These are phyloP conservation scores for Papilio dardanus DNA, from an alignment of 1,140 invertebrate genomes.

Conservation along the genomic window DNA sequence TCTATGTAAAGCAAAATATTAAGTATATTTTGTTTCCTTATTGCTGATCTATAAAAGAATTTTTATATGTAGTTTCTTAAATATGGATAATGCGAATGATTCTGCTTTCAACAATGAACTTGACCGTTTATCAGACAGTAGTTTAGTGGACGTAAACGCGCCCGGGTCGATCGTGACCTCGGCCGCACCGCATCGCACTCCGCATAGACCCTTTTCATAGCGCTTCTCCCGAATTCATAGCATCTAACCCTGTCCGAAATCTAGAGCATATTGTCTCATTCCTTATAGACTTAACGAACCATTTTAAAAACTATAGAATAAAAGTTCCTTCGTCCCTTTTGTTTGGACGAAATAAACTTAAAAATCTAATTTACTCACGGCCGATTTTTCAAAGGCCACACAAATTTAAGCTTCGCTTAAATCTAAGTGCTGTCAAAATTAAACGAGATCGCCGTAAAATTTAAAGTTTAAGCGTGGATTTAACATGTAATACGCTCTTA, in stretches of 20 bases:
- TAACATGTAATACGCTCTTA: too few species aligned
- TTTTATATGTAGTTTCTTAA: neutral
- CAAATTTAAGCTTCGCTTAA: too few species aligned
- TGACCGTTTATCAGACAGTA: neutral
- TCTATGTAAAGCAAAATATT: too few species aligned
- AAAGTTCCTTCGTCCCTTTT: neutral
- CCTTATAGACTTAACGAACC: neutral
- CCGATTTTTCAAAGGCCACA: too few species aligned
- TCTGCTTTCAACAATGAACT: neutral
- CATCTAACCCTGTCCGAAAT: constrained; percentile 19
- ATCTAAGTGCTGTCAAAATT: too few species aligned
- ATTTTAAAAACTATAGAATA: neutral
- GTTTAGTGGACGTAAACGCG: neutral
- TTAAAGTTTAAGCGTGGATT: too few species aligned
- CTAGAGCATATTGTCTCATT: constrained; percentile 8
- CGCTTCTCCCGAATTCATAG: constrained; percentile 20
- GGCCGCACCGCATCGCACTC: constrained; percentile 34
- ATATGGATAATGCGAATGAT: neutral
- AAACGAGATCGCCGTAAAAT: too few species aligned
- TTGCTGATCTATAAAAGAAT: too few species aligned
- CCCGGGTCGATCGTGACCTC: constrained; percentile 37
- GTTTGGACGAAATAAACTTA: neutral
- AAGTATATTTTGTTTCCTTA: too few species aligned
- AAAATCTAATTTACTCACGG: too few species aligned
- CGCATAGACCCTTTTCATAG: constrained; percentile 35